phyloP scores from a whole-genome alignment of 1,140 invertebrate species.

The Bombus vancouverensis region DNA sequence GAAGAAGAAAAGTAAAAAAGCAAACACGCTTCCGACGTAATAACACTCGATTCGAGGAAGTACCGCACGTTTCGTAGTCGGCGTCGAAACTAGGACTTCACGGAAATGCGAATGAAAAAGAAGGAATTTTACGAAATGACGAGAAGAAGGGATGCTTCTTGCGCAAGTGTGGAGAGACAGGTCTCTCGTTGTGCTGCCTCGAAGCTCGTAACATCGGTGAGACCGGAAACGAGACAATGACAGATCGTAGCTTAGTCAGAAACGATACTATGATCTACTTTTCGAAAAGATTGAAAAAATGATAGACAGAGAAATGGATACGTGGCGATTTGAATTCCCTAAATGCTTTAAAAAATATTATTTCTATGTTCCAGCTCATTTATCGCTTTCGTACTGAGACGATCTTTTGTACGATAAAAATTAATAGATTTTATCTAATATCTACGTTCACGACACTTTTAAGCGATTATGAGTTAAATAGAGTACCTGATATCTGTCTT shows the following conservation, averaged over 20 bases:
- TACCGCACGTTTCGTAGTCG: not conserved
- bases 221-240: slow-evolving; percentile 28
- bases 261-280: not conserved
- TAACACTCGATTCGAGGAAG: not conserved
- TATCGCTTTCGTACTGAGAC: no score
- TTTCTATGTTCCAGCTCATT: no score
- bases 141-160: not conserved
- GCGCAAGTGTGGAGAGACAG: not conserved
- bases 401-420: no score
- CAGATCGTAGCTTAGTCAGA: not conserved
- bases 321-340: not conserved
- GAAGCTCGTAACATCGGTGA: slow-evolving; percentile 5
- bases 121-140: slow-evolving; percentile 14
- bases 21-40: not conserved
- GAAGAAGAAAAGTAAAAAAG: not conserved
- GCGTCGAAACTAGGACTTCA: slow-evolving; percentile 14
- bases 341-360: no score
- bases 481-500: not conserved
- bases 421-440: no score
- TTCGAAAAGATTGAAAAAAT: not conserved
- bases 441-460: not conserved
- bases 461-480: not conserved
- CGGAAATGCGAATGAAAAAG: not conserved
- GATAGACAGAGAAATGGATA: not conserved
- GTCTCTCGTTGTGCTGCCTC: not conserved